Conservation (phyloP, 2,113 vertebrate species). For the Zosterops hypoxanthus region DNA sequence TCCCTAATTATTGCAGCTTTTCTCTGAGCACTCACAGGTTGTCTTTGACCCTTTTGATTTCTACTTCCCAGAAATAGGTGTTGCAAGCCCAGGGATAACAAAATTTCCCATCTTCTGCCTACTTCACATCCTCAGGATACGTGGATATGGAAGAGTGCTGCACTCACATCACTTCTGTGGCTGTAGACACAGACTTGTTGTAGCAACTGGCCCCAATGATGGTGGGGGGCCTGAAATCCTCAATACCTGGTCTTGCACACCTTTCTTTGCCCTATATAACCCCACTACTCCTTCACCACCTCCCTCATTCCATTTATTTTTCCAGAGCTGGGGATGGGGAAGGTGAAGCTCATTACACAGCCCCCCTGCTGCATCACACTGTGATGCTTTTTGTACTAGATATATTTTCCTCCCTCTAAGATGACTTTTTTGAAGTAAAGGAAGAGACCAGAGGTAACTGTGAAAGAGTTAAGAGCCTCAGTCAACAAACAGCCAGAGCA, state of each 20-base stretch:
- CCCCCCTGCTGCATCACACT: not conserved
- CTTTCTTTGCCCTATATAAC: not conserved
- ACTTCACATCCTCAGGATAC: not conserved
- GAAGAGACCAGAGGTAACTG: not conserved
- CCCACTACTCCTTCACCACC: not conserved
- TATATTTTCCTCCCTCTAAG: not conserved
- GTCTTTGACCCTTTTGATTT: not conserved
- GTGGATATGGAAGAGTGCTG: not conserved
- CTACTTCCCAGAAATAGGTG: not conserved
- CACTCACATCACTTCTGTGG: not conserved
- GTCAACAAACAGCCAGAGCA: not conserved
- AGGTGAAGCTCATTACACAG: not conserved
- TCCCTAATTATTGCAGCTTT: not conserved
- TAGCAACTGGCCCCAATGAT: accelerated
- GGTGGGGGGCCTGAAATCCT: not conserved
- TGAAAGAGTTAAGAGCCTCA: not conserved
- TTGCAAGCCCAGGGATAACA: not conserved
- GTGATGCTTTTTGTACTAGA: not conserved
- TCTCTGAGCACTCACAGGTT: not conserved
- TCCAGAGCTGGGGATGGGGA: not conserved
- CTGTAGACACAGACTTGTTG: not conserved
- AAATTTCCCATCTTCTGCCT: not conserved
- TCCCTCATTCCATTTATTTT: not conserved
- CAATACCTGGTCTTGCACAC: accelerated
- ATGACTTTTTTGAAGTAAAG: not conserved